phyloP scores from a whole-genome alignment of 2,113 vertebrate species.

The Erpornis zantholeuca region DNA sequence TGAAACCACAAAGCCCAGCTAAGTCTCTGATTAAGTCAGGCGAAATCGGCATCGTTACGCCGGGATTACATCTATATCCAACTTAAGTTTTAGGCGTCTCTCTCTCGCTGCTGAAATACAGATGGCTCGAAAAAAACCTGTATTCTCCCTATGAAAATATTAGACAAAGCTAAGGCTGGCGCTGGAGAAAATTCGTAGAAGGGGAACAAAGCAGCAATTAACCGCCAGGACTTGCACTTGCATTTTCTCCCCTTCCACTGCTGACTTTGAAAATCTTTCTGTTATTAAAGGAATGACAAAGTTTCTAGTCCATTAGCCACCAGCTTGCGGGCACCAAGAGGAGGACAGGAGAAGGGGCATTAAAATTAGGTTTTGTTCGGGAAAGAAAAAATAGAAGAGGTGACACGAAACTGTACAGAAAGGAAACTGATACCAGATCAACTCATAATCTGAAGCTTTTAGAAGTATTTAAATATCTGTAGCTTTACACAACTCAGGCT shows the following conservation, averaged over 20 bases:
- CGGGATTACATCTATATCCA: not conserved
- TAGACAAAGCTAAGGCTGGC: not conserved
- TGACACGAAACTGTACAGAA: not conserved
- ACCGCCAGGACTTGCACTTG: not conserved
- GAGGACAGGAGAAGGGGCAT: not conserved
- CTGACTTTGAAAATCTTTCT: not conserved
- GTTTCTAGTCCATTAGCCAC: constrained; percentile 39
- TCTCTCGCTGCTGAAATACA: not conserved
- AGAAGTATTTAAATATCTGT: not conserved
- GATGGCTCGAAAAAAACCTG: not conserved
- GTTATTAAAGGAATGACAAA: not conserved
- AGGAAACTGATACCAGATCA: not conserved
- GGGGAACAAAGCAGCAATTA: constrained; percentile 10
- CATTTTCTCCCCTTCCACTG: not conserved
- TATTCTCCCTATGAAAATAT: not conserved
- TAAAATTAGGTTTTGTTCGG: not conserved
- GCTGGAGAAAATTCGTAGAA: not conserved
- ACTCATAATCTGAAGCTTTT: not conserved
- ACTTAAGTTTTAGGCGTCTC: not conserved
- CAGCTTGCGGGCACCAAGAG: not conserved
- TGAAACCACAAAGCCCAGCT: constrained; percentile 24
- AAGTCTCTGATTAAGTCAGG: constrained; percentile 1
- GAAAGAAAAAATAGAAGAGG: not conserved
- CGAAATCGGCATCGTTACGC: not conserved
- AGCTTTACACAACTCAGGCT: not conserved